These are phyloP conservation scores for Plusia festucae DNA, from an alignment of 2,888 invertebrate species.

Conservation along the genomic window DNA sequence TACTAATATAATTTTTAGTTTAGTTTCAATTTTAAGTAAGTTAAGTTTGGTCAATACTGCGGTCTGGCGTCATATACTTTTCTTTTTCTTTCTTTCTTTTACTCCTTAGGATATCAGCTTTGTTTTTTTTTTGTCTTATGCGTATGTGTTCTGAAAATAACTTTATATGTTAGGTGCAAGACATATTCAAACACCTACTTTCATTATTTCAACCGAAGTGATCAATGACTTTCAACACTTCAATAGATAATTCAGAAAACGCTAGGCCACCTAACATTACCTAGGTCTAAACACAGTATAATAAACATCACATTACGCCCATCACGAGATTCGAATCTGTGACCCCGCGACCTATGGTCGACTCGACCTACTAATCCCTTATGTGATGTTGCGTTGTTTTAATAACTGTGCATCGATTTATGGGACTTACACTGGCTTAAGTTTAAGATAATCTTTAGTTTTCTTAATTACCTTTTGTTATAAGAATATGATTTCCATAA, in stretches of 20 bases:
- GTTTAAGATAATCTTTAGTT: background rate
- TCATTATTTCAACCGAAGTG: background rate
- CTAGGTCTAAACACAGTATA: conserved; percentile 39
- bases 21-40: too few species aligned
- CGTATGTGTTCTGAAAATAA: too few species aligned
- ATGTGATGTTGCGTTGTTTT: conserved; percentile 55
- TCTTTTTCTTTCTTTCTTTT: too few species aligned
- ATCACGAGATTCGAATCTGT: conserved; percentile 56
- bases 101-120: too few species aligned
- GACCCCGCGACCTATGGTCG: conserved; percentile 47
- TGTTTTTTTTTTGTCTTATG: too few species aligned
- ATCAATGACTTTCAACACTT: conserved; percentile 17
- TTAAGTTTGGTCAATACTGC: too few species aligned
- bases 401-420: conserved; percentile 47
- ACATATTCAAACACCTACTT: too few species aligned
- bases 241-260: conserved; percentile 27
- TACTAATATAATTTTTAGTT: too few species aligned
- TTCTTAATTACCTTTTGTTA: background rate
- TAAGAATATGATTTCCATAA: background rate
- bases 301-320: conserved; percentile 58
- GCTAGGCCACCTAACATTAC: conserved; percentile 19
- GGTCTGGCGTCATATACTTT: too few species aligned
- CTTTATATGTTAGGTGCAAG: too few species aligned
- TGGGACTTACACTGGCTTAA: conserved; percentile 25
- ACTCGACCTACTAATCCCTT: conserved; percentile 54